These are phyloP conservation scores for Dynastes maya DNA, from an alignment of 2,888 invertebrate genomes.

Conservation along the genomic window DNA sequence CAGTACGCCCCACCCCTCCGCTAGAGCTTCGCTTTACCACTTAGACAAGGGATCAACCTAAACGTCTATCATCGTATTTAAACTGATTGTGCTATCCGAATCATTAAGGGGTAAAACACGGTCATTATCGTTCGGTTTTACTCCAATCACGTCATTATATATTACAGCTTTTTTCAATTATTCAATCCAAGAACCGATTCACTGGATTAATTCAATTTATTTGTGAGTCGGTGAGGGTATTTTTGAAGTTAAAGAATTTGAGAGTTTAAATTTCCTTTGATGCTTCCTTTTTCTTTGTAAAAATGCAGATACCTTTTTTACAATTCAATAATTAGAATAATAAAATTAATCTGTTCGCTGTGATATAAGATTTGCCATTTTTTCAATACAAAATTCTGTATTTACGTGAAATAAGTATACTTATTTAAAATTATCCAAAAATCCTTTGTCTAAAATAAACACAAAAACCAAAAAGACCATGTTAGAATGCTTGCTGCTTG, in stretches of 20 bases:
- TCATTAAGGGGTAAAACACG: slow-evolving; percentile 61
- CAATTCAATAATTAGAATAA: too few relatives aligned
- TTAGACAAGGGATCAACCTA: slow-evolving; percentile 53
- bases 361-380: too few relatives aligned
- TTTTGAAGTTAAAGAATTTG: neutral
- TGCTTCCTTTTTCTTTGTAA: neutral
- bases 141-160: slow-evolving; percentile 42
- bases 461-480: too few relatives aligned
- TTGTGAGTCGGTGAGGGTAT: neutral
- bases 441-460: too few relatives aligned
- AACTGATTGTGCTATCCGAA: slow-evolving; percentile 64
- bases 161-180: slow-evolving; percentile 44
- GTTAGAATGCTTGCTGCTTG: too few relatives aligned
- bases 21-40: slow-evolving; percentile 37
- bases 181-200: slow-evolving; percentile 28
- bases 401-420: too few relatives aligned
- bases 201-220: slow-evolving; percentile 26
- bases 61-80: slow-evolving; percentile 63
- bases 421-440: too few relatives aligned
- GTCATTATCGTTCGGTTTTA: slow-evolving; percentile 59
- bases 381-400: too few relatives aligned
- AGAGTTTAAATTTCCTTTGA: neutral
- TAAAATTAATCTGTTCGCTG: too few relatives aligned
- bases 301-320: too few relatives aligned
- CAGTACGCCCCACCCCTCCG: slow-evolving; percentile 52